Evolutionary conservation across 2,888 invertebrate species (phyloP).

Genomic region (Pyrgus malvae): DNA sequence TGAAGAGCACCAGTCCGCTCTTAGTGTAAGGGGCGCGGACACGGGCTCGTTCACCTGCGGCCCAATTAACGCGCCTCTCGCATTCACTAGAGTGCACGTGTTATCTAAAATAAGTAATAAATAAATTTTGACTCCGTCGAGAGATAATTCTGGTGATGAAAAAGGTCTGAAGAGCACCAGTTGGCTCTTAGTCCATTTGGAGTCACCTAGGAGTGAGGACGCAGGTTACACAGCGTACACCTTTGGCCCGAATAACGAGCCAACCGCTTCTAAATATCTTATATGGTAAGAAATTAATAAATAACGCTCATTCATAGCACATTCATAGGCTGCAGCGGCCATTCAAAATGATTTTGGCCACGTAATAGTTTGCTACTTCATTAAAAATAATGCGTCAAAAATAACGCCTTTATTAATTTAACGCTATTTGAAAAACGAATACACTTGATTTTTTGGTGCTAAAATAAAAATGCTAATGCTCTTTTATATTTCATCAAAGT

Average conservation of each 20-base stretch:
- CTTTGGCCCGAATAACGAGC: constrained; percentile 92
- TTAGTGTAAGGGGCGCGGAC: constrained; percentile 90
- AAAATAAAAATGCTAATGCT: too few species aligned
- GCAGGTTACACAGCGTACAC: constrained; percentile 94
- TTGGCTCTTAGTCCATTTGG: constrained; percentile 89
- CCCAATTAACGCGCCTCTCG: constrained; percentile 91
- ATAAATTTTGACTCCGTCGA: too few species aligned
- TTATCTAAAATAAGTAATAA: constrained; percentile 86
- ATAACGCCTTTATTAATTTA: too few species aligned
- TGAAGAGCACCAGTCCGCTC: constrained; percentile 90
- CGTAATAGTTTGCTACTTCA: too few species aligned
- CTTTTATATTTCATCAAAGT: too few species aligned
- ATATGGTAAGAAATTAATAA: constrained; percentile 83
- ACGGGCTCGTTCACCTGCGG: constrained; percentile 93
- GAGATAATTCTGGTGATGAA: constrained; percentile 92
- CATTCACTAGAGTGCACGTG: constrained; percentile 91
- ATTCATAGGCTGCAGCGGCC: too few species aligned
- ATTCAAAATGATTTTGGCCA: too few species aligned
- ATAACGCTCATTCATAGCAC: too few species aligned
- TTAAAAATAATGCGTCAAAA: too few species aligned
- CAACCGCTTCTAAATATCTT: constrained; percentile 91
- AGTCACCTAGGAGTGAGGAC: constrained; percentile 89
- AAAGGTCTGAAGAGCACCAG: constrained; percentile 92
- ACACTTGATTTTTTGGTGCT: too few species aligned
- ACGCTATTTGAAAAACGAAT: too few species aligned